These are phyloP conservation scores for Phoebastria nigripes DNA, from an alignment of 2,797 vertebrate species.

Conservation along the genomic window DNA sequence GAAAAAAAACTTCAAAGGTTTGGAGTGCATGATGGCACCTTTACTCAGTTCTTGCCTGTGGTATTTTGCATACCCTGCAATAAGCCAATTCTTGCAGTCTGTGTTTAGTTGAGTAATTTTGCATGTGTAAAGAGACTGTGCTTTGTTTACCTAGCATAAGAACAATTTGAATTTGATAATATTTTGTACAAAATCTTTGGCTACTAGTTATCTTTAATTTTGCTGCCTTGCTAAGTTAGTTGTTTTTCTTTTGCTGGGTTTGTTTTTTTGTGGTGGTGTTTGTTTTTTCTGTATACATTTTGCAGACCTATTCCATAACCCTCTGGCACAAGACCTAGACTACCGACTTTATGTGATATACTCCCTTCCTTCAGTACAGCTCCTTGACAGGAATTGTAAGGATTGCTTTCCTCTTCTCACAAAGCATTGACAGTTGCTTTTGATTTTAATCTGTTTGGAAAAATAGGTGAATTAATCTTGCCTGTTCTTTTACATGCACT, in stretches of 20 bases:
- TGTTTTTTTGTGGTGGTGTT: background rate
- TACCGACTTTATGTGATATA: constrained; percentile 77
- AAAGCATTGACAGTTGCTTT: background rate
- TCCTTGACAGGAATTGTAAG: constrained; percentile 79
- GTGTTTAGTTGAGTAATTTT: background rate
- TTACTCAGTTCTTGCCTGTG: background rate
- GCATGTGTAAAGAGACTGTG: background rate
- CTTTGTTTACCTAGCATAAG: background rate
- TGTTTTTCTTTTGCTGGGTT: background rate
- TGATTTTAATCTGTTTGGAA: background rate
- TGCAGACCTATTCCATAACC: constrained; percentile 83
- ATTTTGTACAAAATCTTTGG: background rate
- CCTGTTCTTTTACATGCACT: background rate
- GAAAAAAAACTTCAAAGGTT: background rate
- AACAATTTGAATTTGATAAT: background rate
- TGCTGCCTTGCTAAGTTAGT: background rate
- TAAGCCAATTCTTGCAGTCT: background rate
- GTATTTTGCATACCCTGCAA: background rate
- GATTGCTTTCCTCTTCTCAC: background rate
- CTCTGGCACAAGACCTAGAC: constrained; percentile 73
- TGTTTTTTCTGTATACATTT: background rate
- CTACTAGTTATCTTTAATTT: background rate
- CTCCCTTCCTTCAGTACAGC: constrained; percentile 72
- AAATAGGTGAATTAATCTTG: background rate
- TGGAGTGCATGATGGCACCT: background rate